These are phyloP conservation scores for Bellardia pandia DNA, from an alignment of 2,888 invertebrate species.

Conservation along the genomic window DNA sequence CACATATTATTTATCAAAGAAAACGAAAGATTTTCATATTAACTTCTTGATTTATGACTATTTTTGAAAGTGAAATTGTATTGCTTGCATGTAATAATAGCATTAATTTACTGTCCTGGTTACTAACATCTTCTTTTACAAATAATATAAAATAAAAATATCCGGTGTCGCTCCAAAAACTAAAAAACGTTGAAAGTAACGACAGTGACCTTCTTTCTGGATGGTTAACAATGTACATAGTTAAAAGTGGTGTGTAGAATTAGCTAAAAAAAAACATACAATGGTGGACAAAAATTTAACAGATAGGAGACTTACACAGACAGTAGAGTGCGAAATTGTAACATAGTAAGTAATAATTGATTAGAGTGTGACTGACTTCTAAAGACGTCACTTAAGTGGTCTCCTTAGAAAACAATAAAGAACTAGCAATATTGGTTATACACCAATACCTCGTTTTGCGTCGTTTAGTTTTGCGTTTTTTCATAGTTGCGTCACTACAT, in stretches of 20 bases:
- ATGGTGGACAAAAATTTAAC: conserved; percentile 46
- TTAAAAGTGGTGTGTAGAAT: conserved; percentile 21
- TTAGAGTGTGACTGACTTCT: too few species aligned
- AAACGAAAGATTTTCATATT: too few species aligned
- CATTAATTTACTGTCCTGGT: conserved; percentile 12
- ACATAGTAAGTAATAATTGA: too few species aligned
- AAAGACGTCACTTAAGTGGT: too few species aligned
- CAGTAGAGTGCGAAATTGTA: too few species aligned
- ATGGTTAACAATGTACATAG: conserved; percentile 43
- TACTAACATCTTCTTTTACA: background rate
- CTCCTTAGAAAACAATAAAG: too few species aligned
- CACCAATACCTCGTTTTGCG: too few species aligned
- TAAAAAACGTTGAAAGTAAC: conserved; percentile 77
- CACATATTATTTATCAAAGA: too few species aligned
- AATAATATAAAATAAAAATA: conserved; percentile 64
- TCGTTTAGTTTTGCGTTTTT: too few species aligned
- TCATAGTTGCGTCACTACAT: too few species aligned
- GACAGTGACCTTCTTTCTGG: conserved; percentile 76
- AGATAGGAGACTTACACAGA: background rate
- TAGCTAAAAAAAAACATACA: conserved; percentile 1
- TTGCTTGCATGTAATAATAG: background rate
- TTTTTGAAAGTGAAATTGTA: conserved; percentile 17
- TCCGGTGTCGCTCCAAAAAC: conserved; percentile 81
- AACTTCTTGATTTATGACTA: too few species aligned
- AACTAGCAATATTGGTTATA: too few species aligned